These are phyloP conservation scores for Syncerus caffer DNA, from an alignment of 2,797 vertebrate genomes.

Conservation along the genomic window DNA sequence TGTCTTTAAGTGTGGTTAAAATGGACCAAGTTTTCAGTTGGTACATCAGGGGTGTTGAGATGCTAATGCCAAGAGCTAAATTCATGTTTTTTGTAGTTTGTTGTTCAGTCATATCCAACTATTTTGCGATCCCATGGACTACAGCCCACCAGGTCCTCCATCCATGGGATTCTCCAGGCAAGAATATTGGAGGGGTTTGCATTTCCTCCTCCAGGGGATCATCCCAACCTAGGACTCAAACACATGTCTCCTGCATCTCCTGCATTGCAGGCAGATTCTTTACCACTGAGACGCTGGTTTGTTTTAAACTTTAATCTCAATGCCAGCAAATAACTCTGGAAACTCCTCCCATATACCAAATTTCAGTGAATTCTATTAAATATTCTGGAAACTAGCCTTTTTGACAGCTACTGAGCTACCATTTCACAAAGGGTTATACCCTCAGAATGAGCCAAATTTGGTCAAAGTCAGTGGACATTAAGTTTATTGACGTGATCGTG, in stretches of 20 bases:
- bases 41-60: neutral
- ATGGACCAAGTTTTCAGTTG: neutral
- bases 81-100: neutral
- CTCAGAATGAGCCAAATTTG: neutral
- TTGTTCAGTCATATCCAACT: neutral
- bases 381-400: neutral
- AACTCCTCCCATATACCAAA: neutral
- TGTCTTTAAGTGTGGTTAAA: neutral
- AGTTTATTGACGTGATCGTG: neutral
- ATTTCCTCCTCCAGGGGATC: neutral
- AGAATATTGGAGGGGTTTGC: neutral
- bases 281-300: neutral
- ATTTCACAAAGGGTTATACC: neutral
- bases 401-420: neutral
- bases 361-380: conserved; percentile 2
- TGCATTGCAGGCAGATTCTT: neutral
- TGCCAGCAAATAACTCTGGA: neutral
- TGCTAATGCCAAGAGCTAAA: neutral
- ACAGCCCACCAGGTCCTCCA: neutral
- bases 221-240: neutral
- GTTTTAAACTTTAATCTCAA: neutral
- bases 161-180: neutral
- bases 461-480: neutral
- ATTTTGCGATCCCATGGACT: neutral
- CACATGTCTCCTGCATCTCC: neutral